phyloP scores from a whole-genome alignment of 2,888 invertebrate genomes.

The Acronicta leporina region DNA sequence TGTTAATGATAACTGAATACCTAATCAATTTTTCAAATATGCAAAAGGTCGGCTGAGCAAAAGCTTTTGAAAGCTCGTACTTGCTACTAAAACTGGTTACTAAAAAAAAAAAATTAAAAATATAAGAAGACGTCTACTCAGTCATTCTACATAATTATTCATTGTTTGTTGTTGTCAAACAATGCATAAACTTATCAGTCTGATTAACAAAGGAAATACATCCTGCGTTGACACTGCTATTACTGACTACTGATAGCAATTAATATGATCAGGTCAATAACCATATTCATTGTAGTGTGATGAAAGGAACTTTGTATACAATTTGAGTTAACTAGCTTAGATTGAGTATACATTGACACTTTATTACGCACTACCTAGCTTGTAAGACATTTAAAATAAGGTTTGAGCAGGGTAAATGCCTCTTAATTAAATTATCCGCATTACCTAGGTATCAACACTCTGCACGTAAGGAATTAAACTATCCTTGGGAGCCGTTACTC shows the following conservation, averaged over 20 bases:
- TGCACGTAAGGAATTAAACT: conserved; percentile 35
- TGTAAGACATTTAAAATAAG: conserved; percentile 4
- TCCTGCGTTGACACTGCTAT: conserved; percentile 24
- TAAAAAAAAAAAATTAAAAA: no score
- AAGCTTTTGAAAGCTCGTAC: conserved; percentile 10
- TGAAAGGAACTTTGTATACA: conserved; percentile 4
- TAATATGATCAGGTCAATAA: conserved; percentile 38
- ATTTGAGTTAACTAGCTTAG: conserved; percentile 12
- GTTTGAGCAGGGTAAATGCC: conserved; percentile 13
- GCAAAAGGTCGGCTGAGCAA: conserved; percentile 30
- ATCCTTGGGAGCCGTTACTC: conserved; percentile 40
- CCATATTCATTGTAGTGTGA: conserved; percentile 30
- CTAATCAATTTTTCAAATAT: conserved; percentile 28
- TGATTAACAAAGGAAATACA: conserved; percentile 44
- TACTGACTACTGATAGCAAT: conserved; percentile 27
- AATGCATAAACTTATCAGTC: conserved; percentile 29
- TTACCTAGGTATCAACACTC: conserved; percentile 45
- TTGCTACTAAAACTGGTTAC: background rate
- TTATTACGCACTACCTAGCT: conserved; percentile 1
- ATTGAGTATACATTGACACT: conserved; percentile 15
- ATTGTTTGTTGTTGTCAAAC: conserved; percentile 34
- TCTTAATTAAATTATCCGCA: conserved; percentile 62
- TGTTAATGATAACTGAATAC: no score
- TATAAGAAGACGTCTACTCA: background rate
- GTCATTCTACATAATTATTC: conserved; percentile 3